phyloP scores from a whole-genome alignment of 2,888 invertebrate species.

The Theristus sp. region DNA sequence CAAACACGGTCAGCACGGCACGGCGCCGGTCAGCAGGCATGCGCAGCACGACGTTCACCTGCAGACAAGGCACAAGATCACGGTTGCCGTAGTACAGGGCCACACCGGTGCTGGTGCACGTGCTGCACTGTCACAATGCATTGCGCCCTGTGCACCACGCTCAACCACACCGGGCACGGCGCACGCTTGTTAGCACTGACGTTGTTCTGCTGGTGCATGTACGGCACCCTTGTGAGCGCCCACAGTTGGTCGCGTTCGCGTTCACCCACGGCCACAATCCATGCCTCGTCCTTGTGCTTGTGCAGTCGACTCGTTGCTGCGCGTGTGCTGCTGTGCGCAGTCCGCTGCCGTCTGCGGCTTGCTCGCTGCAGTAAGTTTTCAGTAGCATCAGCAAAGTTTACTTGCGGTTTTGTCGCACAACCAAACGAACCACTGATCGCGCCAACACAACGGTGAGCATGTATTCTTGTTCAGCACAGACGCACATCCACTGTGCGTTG shows the following conservation, averaged over 20 bases:
- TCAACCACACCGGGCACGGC: conserved; percentile 8
- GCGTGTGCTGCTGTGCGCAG: no score
- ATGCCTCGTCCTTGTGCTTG: conserved; percentile 82
- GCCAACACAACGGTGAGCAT: no score
- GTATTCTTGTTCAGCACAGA: no score
- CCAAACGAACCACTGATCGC: no score
- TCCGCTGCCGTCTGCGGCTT: no score
- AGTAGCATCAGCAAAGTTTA: no score
- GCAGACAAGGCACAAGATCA: neutral
- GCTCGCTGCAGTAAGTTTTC: no score
- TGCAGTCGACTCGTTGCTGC: conserved; percentile 68
- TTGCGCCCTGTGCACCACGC: neutral
- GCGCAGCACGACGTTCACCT: neutral
- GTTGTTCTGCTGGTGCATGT: conserved; percentile 8
- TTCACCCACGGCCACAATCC: conserved; percentile 70
- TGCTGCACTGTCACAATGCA: no score
- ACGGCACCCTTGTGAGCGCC: conserved; percentile 54
- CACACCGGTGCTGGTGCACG: no score
- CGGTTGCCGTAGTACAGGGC: no score
- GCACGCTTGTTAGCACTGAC: conserved; percentile 8
- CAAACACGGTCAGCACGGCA: conserved; percentile 55
- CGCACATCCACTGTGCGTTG: no score
- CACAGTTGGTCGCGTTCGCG: conserved; percentile 50
- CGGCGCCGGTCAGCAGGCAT: conserved; percentile 34
- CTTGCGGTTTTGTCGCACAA: no score